Percentiles rank a stretch among this genome's conserved stretches.
Conservation (phyloP, 37 sponge, comb jelly and placozoan species). For the Ephydatia muelleri region DNA sequence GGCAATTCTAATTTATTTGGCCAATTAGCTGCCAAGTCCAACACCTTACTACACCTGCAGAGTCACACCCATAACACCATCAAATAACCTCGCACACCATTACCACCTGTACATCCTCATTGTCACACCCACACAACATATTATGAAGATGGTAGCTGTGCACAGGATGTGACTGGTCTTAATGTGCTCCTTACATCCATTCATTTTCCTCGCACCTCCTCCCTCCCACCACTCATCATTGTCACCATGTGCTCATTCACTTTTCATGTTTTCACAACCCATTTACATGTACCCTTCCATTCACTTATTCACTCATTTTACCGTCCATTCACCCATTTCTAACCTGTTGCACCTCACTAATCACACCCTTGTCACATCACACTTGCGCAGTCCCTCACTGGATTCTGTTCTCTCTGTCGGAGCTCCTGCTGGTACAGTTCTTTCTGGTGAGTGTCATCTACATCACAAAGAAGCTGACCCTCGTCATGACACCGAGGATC, state of each 20-base stretch:
- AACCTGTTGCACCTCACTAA: neutral
- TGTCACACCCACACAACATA: neutral
- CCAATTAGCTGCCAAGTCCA: neutral
- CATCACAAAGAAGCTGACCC: constrained; percentile 56
- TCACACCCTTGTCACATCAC: neutral
- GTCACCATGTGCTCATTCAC: neutral
- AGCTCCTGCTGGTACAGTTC: constrained; percentile 59
- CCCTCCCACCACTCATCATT: neutral
- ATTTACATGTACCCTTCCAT: neutral
- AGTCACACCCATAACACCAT: neutral
- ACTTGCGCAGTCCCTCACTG: constrained; percentile 50
- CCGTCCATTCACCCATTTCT: neutral
- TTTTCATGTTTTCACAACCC: neutral
- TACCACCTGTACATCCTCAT: neutral
- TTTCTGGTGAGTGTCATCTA: constrained; percentile 62
- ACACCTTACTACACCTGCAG: neutral
- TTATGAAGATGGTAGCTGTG: too few species aligned
- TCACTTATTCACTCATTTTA: neutral
- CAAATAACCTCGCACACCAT: neutral
- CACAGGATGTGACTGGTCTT: too few species aligned
- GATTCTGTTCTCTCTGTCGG: constrained; percentile 59
- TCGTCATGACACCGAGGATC: constrained; percentile 29
- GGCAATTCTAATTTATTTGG: neutral
- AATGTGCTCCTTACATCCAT: neutral
- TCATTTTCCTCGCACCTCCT: neutral